A percentile compares a stretch with the other conserved stretches of the same genome.
Evolutionary conservation across 2,113 vertebrate species (phyloP).

Genomic region (Dasyurus viverrinus): DNA sequence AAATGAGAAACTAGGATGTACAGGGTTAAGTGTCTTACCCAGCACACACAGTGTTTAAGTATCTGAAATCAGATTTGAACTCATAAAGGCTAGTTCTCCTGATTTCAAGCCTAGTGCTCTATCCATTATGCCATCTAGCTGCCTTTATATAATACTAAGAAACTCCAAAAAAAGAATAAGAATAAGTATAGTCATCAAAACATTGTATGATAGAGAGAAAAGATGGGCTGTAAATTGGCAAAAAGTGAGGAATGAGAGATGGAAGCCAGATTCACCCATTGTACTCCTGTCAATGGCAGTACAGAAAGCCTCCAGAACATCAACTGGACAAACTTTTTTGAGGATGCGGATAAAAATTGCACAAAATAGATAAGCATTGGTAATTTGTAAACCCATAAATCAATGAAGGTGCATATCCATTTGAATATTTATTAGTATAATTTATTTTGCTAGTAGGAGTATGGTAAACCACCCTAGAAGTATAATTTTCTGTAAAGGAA

Average conservation of each 20-base stretch:
- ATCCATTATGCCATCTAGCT: no score
- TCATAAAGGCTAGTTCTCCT: no score
- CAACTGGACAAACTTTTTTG: neutral
- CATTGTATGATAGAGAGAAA: neutral
- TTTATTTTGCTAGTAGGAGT: neutral
- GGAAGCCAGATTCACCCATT: neutral
- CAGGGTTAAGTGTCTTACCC: no score
- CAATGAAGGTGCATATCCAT: neutral
- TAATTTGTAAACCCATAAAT: neutral
- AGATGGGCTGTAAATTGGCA: neutral
- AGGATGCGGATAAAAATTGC: neutral
- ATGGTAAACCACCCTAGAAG: no score
- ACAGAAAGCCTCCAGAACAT: neutral
- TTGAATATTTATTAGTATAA: neutral
- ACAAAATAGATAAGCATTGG: neutral
- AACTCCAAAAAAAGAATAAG: neutral
- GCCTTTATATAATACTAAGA: neutral
- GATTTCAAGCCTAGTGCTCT: no score
- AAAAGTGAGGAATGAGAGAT: neutral
- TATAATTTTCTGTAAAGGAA: neutral
- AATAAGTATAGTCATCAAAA: neutral
- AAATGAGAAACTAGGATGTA: no score
- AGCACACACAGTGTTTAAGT: no score
- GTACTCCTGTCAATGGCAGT: neutral
- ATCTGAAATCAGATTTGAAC: no score